phyloP scores from a whole-genome alignment of 1,140 invertebrate genomes.

The Penaeus japonicus region DNA sequence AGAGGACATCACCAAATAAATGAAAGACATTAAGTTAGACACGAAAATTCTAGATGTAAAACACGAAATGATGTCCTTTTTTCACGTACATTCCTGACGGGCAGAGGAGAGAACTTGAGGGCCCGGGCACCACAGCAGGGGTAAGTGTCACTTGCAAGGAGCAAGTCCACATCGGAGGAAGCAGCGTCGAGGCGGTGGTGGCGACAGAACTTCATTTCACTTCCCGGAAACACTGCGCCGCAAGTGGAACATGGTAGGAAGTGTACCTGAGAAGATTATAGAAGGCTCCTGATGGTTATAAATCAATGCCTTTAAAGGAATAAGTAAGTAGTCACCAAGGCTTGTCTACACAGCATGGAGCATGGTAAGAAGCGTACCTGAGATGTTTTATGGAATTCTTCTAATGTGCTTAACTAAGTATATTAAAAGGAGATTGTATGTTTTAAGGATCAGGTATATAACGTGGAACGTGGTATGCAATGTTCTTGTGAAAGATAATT shows the following conservation, averaged over 20 bases:
- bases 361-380: too few relatives aligned
- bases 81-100: constrained; percentile 53
- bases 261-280: constrained; percentile 71
- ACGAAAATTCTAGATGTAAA: background rate
- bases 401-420: too few relatives aligned
- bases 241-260: constrained; percentile 80
- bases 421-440: too few relatives aligned
- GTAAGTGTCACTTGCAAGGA: constrained; percentile 69
- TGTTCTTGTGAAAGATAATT: too few relatives aligned
- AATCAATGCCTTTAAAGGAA: too few relatives aligned
- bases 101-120: constrained; percentile 77
- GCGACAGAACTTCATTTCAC: constrained; percentile 79
- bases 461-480: too few relatives aligned
- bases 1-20: background rate
- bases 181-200: constrained; percentile 71
- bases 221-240: constrained; percentile 77
- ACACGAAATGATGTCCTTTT: background rate
- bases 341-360: too few relatives aligned
- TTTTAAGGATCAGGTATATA: background rate
- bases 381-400: too few relatives aligned
- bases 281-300: background rate
- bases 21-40: background rate
- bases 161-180: constrained; percentile 70
- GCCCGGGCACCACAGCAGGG: constrained; percentile 86
- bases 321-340: too few relatives aligned